A percentile compares a stretch with the other conserved stretches of the same genome.
phyloP scores from a whole-genome alignment of 2,888 invertebrate genomes.

The Leistus spinibarbis region DNA sequence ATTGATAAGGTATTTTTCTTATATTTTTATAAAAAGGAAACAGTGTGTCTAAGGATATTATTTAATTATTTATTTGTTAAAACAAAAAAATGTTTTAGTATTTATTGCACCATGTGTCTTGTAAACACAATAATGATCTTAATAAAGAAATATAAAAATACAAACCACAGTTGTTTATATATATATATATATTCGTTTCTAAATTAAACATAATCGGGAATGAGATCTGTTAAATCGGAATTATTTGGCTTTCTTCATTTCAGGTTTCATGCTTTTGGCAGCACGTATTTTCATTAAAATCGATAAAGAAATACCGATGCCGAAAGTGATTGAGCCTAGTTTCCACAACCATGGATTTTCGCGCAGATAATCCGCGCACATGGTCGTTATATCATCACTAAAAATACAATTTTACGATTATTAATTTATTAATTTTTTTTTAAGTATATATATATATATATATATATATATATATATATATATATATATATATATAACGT shows the following conservation, averaged over 20 bases:
- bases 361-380: conserved; percentile 61
- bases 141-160: conserved; percentile 33
- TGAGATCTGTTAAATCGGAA: conserved; percentile 3
- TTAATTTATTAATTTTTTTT: too few relatives aligned
- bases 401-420: conserved; percentile 39
- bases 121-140: conserved; percentile 19
- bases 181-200: conserved; percentile 34
- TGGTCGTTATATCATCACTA: conserved; percentile 66
- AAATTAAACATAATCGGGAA: conserved; percentile 9
- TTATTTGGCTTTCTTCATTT: conserved; percentile 40
- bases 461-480: conserved; percentile 18
- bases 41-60: neutral
- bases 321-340: conserved; percentile 58
- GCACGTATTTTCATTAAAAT: conserved; percentile 47
- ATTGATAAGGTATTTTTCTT: neutral
- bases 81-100: conserved; percentile 23
- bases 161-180: conserved; percentile 37
- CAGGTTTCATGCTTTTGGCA: conserved; percentile 43
- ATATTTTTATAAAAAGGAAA: neutral
- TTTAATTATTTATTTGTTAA: neutral
- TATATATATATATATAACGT: conserved; percentile 41
- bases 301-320: conserved; percentile 57
- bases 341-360: conserved; percentile 65
- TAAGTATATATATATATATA: conserved; percentile 28
- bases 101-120: conserved; percentile 34